Conservation (phyloP, 2,888 invertebrate species). For the Blera fallax region DNA sequence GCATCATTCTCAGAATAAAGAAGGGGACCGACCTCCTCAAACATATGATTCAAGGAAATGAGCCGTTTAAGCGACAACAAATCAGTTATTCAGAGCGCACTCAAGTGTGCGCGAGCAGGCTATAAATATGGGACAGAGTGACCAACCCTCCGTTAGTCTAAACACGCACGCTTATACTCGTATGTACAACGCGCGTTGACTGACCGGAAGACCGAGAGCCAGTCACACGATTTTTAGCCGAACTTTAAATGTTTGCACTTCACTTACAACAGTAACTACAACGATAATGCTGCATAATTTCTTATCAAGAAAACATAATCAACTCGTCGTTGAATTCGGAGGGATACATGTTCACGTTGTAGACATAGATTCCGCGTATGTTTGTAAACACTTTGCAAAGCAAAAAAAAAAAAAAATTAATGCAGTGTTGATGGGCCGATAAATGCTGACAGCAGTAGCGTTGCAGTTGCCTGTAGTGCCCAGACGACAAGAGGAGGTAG, state of each 20-base stretch:
- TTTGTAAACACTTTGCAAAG: background rate
- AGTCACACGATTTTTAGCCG: conserved; percentile 42
- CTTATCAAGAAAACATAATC: conserved; percentile 63
- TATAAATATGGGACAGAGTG: conserved; percentile 5
- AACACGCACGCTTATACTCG: conserved; percentile 14
- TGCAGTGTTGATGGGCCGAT: conserved; percentile 68
- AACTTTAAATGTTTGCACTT: conserved; percentile 32
- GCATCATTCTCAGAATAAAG: conserved; percentile 33
- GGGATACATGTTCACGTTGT: conserved; percentile 11
- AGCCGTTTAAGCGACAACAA: conserved; percentile 70
- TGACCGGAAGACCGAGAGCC: conserved; percentile 33
- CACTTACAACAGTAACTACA: too few species aligned
- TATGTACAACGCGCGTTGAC: too few species aligned
- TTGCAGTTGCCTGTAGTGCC: conserved; percentile 1
- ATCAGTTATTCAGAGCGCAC: conserved; percentile 59
- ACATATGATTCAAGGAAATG: conserved; percentile 54
- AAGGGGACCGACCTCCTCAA: background rate
- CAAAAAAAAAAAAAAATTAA: conserved; percentile 40
- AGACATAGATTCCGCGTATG: background rate
- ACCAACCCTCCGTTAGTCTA: background rate
- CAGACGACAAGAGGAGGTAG: background rate
- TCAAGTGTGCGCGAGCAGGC: conserved; percentile 26
- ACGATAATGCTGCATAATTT: conserved; percentile 33
- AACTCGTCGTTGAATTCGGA: conserved; percentile 17
- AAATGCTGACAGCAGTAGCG: conserved; percentile 59